phyloP scores from a whole-genome alignment of 1,140 invertebrate genomes.

The Brachionus paranguensis region DNA sequence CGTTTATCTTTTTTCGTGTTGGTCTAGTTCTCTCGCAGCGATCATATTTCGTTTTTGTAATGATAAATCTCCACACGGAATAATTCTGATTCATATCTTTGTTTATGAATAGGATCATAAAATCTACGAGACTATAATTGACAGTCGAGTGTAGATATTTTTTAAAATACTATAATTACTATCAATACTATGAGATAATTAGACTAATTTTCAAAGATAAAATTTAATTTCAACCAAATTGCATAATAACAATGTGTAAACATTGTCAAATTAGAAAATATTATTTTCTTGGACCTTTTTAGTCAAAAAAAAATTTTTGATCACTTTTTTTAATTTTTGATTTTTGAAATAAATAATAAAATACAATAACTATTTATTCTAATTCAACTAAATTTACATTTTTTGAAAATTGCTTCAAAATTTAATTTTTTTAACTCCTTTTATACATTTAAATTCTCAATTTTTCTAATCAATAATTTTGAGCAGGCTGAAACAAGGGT shows the following conservation, averaged over 20 bases:
- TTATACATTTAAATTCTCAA: no score
- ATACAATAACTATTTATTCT: no score
- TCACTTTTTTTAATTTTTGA: no score
- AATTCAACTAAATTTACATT: no score
- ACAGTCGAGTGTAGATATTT: background rate
- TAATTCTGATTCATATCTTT: background rate
- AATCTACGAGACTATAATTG: background rate
- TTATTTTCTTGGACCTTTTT: no score
- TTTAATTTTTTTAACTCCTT: no score
- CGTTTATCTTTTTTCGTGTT: background rate
- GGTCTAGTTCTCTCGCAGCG: background rate
- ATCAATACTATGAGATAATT: background rate
- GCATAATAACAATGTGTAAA: background rate
- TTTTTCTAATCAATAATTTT: no score
- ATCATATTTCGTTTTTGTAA: background rate
- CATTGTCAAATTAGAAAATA: no score
- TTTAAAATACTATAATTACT: background rate
- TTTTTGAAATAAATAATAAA: no score
- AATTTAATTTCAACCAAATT: background rate
- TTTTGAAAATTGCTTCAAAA: no score
- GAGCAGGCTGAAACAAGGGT: no score
- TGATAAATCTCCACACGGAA: background rate
- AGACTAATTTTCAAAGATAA: background rate
- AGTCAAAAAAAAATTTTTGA: no score
- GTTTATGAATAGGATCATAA: background rate